Evolutionary conservation across 2,797 vertebrate species (phyloP), one percentile per base, ranked within the genome.

Genomic region (Hyperoplus lanceolatus): DNA sequence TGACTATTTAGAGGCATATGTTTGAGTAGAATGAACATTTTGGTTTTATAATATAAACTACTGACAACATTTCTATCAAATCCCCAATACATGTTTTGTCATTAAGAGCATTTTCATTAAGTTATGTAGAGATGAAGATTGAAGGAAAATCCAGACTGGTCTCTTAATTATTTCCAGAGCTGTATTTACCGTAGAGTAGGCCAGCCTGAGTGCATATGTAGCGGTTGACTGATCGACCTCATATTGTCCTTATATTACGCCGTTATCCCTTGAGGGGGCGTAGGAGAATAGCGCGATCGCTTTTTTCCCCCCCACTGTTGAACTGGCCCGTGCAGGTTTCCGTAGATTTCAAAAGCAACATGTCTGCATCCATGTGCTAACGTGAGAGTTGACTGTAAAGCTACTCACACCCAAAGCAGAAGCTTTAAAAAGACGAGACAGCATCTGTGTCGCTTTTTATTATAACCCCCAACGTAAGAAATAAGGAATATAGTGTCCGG

Each of bases 301-400:
- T 12, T 18, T 18, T 5, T 4, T 63, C 15, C 9, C 0, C 3
- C 29, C 29, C 1, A 29, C 29, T 29, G 21, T 29, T 29, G 29
- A 29, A 7, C n/a, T 59, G 39, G 12, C 3, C 43, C 39, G 1
- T 0, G 3, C 68, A 1, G 57, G 90, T 72, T 86, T 72, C 95
- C 93, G 94, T 95, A 91, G 85, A 77, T 48, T 59, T 0, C 15
- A 71, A 88, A 29, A 29, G 29, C 29, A 29, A 83, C 76, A 85
- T 92, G 86, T 87, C 82, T 0, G 81, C 83, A 0, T 51, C 82
- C 93, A 57, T 85, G 85, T 38, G 87, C 57, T 87, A 90, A 90
- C 81, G 85, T 90, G 87, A 84, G 54, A 68, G 16, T 3, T 1
- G 18, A 13, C 3, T 3, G 8, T 1, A 45, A 38, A 4, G 8